Evolutionary conservation across 1,140 invertebrate species (phyloP), one percentile per base, ranked within the genome.

Genomic region (Papilio dardanus): DNA sequence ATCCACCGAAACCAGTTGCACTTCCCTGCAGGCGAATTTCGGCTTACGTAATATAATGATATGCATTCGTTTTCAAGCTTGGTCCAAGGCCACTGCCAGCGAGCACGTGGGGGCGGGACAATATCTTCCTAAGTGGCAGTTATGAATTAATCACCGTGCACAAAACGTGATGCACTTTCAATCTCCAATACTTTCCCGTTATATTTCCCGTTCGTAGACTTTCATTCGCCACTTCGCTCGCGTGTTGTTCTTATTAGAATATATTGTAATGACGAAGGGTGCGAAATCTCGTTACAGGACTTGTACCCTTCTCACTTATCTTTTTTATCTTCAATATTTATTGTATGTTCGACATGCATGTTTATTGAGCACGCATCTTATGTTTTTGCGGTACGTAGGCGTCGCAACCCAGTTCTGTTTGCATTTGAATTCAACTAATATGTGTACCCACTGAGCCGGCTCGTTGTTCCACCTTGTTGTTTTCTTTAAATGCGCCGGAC

Each of bases 311-410:
- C 80, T 82, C 54, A 14, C 28, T 58, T 58, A 58, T 58, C 54
- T 79, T 62, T 78, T 88, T 91, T 92, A 92, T 92, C 88, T 80
- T 78, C 78, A 75, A 89, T 88, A 90, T 91, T 91, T 92, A 92
- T 92, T 89, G 86, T 85, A 82, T 85, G 80, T 84, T 90, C 83
- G 86, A 86, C 79, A 81, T 83, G 79, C 84, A 79, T 88, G 88
- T 89, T 88, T 90, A 86, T 86, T 84, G 83, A 82, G 76, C 76
- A 74, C 71, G 79, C 75, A 78, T 81, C 82, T 86, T 85, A 83
- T 87, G 84, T 89, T 86, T 86, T 81, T 77, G 75, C 71, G 79
- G 85, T 80, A 86, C 83, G 88, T 90, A 87, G 88, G 88, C 86
- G 88, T 89, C 81, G 84, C 86, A 81, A 80, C 81, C 79, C 83